Conservation (phyloP, 2,797 vertebrate genomes). For the Zonotrichia albicollis region DNA sequence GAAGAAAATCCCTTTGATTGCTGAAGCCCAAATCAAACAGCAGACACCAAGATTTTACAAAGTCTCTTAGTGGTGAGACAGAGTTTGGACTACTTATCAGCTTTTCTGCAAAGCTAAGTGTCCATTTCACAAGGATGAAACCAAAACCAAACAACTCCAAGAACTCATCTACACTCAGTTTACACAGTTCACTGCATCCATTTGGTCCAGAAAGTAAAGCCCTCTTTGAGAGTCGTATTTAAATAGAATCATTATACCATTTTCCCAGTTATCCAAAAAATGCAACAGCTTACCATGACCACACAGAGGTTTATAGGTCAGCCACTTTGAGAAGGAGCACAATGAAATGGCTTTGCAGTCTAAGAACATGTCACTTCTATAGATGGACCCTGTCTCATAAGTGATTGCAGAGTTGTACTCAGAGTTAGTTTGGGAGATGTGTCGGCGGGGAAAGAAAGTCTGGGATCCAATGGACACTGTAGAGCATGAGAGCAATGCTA, state of each 20-base stretch:
- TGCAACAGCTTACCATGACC: slow-evolving; percentile 22
- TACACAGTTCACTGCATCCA: slow-evolving; percentile 37
- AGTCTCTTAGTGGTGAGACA: not conserved
- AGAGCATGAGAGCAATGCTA: slow-evolving; percentile 17
- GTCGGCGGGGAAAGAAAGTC: not conserved
- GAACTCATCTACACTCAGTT: slow-evolving; percentile 55
- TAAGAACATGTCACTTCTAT: slow-evolving; percentile 33
- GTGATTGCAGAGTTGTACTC: slow-evolving; percentile 1
- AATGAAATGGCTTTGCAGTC: slow-evolving; percentile 14
- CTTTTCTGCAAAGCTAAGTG: slow-evolving; percentile 47
- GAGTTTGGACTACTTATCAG: slow-evolving; percentile 34
- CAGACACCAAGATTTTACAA: slow-evolving; percentile 2
- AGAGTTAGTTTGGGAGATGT: not conserved
- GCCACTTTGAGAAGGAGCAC: slow-evolving; percentile 44
- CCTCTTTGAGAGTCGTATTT: slow-evolving; percentile 29
- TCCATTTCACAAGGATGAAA: slow-evolving; percentile 49
- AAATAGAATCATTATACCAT: slow-evolving; percentile 42
- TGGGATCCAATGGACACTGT: slow-evolving; percentile 6
- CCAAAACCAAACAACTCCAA: slow-evolving; percentile 35
- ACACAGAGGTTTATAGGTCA: slow-evolving; percentile 35
- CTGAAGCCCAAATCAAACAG: slow-evolving; percentile 25
- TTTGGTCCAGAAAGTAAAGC: slow-evolving; percentile 54
- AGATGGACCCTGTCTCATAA: slow-evolving; percentile 34
- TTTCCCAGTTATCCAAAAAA: slow-evolving; percentile 61
- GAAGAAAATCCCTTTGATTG: slow-evolving; percentile 33